A percentile compares a stretch with the other conserved stretches of the same genome.
These are phyloP conservation scores for Albula goreensis DNA, from an alignment of 2,113 vertebrate species.

Conservation along the genomic window DNA sequence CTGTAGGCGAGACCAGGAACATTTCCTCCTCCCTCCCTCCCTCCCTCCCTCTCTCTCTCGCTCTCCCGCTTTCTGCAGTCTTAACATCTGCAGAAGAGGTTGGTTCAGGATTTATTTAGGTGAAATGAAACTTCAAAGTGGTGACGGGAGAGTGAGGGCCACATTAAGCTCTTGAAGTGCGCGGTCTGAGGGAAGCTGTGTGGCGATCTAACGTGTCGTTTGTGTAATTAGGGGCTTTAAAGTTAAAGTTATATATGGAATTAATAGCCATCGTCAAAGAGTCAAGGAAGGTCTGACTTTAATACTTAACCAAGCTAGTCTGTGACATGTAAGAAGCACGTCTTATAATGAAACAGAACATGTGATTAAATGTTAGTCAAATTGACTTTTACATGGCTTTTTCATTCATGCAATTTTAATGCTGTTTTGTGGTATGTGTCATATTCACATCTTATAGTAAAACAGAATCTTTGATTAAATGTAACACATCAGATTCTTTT, in stretches of 20 bases:
- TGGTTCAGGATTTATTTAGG: conserved; percentile 19
- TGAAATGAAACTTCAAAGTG: conserved; percentile 33
- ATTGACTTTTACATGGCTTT: no score
- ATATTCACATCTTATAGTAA: no score
- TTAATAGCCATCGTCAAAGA: neutral
- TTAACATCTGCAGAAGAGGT: conserved; percentile 46
- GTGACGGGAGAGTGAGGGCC: neutral
- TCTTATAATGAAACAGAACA: neutral
- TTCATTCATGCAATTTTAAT: no score
- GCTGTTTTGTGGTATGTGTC: no score
- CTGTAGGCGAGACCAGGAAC: conserved; percentile 27
- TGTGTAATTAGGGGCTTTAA: conserved; percentile 17
- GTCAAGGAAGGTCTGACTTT: neutral
- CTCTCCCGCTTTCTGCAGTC: neutral
- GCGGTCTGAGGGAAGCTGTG: neutral
- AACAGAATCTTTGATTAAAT: no score
- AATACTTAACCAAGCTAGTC: neutral
- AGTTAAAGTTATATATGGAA: conserved; percentile 13
- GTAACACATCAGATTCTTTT: no score
- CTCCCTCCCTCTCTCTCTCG: no score
- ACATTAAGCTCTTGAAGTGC: neutral
- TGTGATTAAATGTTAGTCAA: neutral
- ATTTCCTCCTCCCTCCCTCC: neutral
- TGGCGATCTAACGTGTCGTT: conserved; percentile 7
- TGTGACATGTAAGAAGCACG: no score